Conservation (phyloP, 1,140 invertebrate species). For the Oryzaephilus surinamensis region DNA sequence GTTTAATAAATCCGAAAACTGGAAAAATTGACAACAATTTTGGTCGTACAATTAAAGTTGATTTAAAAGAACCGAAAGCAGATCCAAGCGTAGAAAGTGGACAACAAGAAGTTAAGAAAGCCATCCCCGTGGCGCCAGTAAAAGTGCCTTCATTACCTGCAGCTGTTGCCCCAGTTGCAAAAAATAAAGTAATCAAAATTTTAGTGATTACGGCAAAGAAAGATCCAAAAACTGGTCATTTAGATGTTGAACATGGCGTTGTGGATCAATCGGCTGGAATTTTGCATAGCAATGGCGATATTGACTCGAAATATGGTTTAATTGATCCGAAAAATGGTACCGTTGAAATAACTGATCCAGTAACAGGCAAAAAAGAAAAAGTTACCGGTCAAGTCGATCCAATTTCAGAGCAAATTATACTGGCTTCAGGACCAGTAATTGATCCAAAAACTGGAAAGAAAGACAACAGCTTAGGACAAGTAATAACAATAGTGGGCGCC, state of each 20-base stretch:
- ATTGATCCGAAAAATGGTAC: constrained; percentile 46
- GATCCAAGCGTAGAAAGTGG: constrained; percentile 45
- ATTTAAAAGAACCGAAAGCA: constrained; percentile 48
- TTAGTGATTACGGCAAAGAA: constrained; percentile 46
- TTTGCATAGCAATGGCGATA: constrained; percentile 42
- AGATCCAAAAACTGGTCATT: constrained; percentile 44
- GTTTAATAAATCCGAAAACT: constrained; percentile 54
- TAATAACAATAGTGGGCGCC: constrained; percentile 28
- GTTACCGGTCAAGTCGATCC: constrained; percentile 45
- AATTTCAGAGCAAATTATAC: constrained; percentile 58
- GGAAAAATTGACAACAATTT: constrained; percentile 55
- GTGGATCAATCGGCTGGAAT: constrained; percentile 44
- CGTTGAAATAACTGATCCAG: constrained; percentile 38
- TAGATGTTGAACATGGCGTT: constrained; percentile 44
- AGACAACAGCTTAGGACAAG: constrained; percentile 28
- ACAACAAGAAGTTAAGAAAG: constrained; percentile 28
- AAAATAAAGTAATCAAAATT: constrained; percentile 43
- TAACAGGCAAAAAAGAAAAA: constrained; percentile 41
- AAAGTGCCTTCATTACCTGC: constrained; percentile 31
- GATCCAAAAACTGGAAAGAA: constrained; percentile 32
- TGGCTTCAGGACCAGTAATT: constrained; percentile 43
- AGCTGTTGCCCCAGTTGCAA: constrained; percentile 31
- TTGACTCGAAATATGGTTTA: constrained; percentile 46
- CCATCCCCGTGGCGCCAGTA: constrained; percentile 38
- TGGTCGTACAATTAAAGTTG: constrained; percentile 48